Conservation (phyloP, 2,113 vertebrate genomes). For the Lethenteron camtschaticum region DNA sequence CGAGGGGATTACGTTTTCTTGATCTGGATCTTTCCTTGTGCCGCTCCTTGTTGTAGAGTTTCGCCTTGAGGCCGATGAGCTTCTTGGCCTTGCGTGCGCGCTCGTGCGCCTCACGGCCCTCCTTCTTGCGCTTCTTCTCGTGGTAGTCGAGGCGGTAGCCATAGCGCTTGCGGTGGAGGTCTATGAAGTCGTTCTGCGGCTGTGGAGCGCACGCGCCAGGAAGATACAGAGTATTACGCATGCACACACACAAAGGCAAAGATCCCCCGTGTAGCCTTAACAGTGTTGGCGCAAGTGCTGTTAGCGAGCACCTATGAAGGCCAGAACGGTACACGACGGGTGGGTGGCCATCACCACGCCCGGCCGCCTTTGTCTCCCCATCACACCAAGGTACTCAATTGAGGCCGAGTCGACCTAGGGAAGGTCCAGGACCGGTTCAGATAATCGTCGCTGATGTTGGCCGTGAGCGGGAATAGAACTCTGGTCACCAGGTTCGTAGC, state of each 20-base stretch:
- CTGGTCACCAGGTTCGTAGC: no score
- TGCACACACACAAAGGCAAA: no score
- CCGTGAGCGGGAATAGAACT: no score
- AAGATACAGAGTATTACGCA: not conserved
- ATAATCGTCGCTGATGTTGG: no score
- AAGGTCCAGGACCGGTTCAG: no score
- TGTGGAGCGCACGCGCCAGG: slow-evolving; percentile 13
- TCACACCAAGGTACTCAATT: not conserved
- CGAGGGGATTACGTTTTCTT: slow-evolving; percentile 59
- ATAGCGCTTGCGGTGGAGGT: slow-evolving; percentile 77
- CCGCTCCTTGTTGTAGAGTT: slow-evolving; percentile 86
- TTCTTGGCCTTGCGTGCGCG: slow-evolving; percentile 80
- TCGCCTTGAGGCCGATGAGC: slow-evolving; percentile 86
- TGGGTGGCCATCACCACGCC: not conserved
- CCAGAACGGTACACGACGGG: not conserved
- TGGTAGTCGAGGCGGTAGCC: slow-evolving; percentile 88
- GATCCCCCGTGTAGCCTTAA: no score
- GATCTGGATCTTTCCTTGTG: slow-evolving; percentile 97
- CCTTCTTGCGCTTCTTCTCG: slow-evolving; percentile 79
- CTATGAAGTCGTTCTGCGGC: slow-evolving; percentile 94
- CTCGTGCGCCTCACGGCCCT: slow-evolving; percentile 71
- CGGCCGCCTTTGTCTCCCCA: not conserved
- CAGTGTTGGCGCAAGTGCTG: not conserved
- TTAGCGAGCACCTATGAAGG: not conserved
- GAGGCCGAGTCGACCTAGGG: not conserved